Base-by-base conservation (phyloP, 2,113 vertebrate species). In the Platichthys flesus region DNA sequence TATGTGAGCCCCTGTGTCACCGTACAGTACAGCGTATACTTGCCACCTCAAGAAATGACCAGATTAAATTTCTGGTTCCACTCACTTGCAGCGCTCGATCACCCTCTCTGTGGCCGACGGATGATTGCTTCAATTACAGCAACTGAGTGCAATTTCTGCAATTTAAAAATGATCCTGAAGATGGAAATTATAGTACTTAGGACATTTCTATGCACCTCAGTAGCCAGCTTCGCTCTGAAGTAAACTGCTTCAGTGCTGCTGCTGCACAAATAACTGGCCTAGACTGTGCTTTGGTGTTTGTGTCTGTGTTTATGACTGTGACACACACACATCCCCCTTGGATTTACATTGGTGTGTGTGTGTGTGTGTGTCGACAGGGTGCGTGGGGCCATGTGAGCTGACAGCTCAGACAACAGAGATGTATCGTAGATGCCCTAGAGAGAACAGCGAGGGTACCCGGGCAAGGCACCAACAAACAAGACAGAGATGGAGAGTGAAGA, bases 391-490 rank as follows among this genome's bases (percentile, higher is more conserved):
- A 83, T 83, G 74, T 1, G 59, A 87, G 31, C 71, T 89, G 90
- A 90, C 89, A 91, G 88, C 86, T 88, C 88, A 81, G 80, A 88
- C 89, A 90, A 88, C 88, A 91, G 91, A 88, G 89, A 89, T 80
- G 86, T 76, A 85, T 76, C 62, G 45, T 24, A 35, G 85, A 79
- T 82, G 87, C 86, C 82, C 85, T 26, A 56, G 83, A 88, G 88
- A 92, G 81, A 61, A 75, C 57, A 84, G 74, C 63, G 81, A 84
- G 83, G 82, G 68, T 75, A 73, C 65, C 76, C 63, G 69, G 87
- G 89, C 80, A 85, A 84, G 78, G 82, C 79, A 82, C 82, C 86
- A 85, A 91, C 85, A 89, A 91, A 91, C 88, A 90, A 90, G 86
- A 90, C 89, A 90, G 78, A 88, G 84, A 89, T 52, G 69, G 71